Base-by-base conservation (phyloP, 1,140 invertebrate species). In the Uloborus diversus region DNA sequence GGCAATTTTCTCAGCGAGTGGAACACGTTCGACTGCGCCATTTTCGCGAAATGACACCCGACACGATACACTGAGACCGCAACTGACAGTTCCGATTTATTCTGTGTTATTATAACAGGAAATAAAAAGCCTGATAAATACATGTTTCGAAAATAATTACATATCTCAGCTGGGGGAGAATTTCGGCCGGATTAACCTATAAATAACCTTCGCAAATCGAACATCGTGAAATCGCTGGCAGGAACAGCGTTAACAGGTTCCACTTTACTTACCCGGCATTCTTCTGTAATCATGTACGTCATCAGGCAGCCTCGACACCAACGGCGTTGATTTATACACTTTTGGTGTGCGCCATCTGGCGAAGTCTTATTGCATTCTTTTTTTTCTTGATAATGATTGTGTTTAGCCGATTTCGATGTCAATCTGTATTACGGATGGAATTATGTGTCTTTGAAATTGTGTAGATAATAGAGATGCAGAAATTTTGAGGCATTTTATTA, bases 201-300 rank as follows among this genome's bases (percentile, higher is more conserved):
- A 71, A 59, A 59, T 71, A 75, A 75, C 30, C 30, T 71, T 75
- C 64, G 25, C 57, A 28, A 51, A 75, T 62, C 57, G 49, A 47
- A 75, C 27, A 27, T 57, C 59, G 25, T 33, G 3, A 9, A 33
- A 13, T 33, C 4, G 9, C 70, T 75, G 62, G 59, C 11, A 49
- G 64, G 51, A 64, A 75, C 28, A n/a, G 57, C 59, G 33, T 75
- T 75, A 61, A 75, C 49, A 61, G 37, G 9, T 27, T 59, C 57
- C 56, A 61, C 42, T 59, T 75, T 37, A 75, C 33, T 75, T 75
- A 62, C 57, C 42, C 70, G n/a, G 25, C 57, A 75, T 75, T 51
- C 70, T n/a, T 37, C 70, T 75, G 57, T 64, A 75, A 75, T 75
- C 70, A 75, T 64, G n/a, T 75, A 75, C 70, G 70, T 75, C 70